A percentile compares a stretch with the other conserved stretches of the same genome.
Evolutionary conservation across 2,888 invertebrate species (phyloP).

Genomic region (Chirona hameri): DNA sequence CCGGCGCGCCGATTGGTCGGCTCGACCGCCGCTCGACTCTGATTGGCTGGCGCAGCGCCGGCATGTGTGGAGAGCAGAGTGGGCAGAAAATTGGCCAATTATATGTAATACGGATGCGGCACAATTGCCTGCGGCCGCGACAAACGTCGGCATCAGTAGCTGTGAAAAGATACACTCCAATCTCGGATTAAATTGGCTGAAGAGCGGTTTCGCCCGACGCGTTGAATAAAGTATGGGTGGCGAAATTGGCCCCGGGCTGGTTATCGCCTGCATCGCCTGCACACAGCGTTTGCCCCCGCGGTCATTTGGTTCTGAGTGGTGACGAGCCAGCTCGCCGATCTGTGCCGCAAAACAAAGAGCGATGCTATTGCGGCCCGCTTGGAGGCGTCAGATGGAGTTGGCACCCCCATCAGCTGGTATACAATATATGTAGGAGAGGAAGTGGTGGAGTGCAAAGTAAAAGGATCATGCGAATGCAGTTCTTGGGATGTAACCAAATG

Average conservation of each 20-base stretch:
- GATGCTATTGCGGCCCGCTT: neutral
- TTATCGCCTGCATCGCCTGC: neutral
- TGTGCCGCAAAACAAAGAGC: neutral
- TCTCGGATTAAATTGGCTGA: slow-evolving; percentile 26
- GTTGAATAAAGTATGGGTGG: neutral
- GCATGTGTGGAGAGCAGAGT: slow-evolving; percentile 9
- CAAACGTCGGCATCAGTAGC: neutral
- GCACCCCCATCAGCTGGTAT: no score
- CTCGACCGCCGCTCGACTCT: neutral
- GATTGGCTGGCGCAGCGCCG: neutral
- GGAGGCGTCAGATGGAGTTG: neutral
- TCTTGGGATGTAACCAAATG: no score
- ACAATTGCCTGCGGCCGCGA: neutral
- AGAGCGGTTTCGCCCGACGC: neutral
- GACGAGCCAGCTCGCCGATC: neutral
- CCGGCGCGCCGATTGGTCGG: neutral
- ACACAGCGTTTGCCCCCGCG: neutral
- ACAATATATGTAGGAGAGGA: no score
- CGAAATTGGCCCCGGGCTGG: neutral
- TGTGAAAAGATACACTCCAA: slow-evolving; percentile 25
- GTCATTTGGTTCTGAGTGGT: neutral
- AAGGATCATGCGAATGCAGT: no score
- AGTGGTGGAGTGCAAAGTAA: no score
- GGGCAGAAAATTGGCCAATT: slow-evolving; percentile 28
- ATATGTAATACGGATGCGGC: neutral